Percentiles rank a stretch among this genome's conserved stretches.
Conservation (phyloP, 2,113 vertebrate genomes). For the Polyodon spathula region DNA sequence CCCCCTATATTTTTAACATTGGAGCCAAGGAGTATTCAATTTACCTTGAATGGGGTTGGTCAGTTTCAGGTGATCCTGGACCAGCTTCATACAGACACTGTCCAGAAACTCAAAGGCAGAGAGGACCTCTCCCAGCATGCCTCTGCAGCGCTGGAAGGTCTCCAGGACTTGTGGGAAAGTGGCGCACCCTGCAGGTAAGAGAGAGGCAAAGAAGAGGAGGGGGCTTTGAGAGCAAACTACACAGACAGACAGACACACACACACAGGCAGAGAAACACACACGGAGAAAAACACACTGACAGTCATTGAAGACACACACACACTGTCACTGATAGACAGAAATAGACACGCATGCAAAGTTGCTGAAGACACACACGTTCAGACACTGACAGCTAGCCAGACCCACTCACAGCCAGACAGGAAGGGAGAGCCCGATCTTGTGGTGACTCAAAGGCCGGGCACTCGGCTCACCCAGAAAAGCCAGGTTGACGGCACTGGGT, state of each 20-base stretch:
- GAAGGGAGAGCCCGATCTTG: no score
- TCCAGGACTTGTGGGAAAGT: slow-evolving; percentile 72
- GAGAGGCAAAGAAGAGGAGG: neutral
- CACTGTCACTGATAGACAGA: no score
- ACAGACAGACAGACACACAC: no score
- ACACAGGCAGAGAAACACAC: no score
- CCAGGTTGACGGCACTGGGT: slow-evolving; percentile 75
- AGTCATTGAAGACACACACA: neutral
- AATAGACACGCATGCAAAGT: no score
- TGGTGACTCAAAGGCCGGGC: no score
- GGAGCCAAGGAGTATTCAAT: no score
- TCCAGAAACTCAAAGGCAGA: slow-evolving; percentile 94
- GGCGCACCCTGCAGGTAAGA: slow-evolving; percentile 65
- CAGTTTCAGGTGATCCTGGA: slow-evolving; percentile 69
- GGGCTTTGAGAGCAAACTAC: no score
- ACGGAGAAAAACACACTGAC: slow-evolving; percentile 2
- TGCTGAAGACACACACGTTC: no score
- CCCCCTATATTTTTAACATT: no score
- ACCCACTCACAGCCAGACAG: no score
- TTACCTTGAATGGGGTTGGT: slow-evolving; percentile 76
- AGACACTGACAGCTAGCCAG: no score
- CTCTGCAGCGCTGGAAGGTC: slow-evolving; percentile 69
- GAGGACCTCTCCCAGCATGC: slow-evolving; percentile 84
- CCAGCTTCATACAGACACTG: slow-evolving; percentile 72
- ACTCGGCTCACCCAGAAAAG: slow-evolving; percentile 69